Conservation (phyloP, 2,888 invertebrate species). For the Leucozona laternaria region DNA sequence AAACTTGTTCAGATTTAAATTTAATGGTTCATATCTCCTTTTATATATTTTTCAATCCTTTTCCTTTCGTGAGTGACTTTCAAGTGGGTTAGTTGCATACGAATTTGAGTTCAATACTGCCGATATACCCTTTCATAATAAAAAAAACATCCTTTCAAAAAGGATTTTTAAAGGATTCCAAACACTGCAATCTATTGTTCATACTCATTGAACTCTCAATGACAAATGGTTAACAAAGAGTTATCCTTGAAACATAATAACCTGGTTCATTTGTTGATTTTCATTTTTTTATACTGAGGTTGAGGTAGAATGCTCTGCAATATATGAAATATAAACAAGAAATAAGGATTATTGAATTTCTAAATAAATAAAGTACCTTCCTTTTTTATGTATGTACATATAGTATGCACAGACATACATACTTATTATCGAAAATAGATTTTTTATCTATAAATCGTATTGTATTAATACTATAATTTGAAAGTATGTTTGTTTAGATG, state of each 20-base stretch:
- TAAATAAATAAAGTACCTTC: no score
- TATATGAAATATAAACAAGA: neutral
- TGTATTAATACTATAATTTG: no score
- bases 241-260: neutral
- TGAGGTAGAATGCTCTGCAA: neutral
- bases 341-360: neutral
- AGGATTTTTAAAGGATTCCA: neutral
- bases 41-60: conserved; percentile 7
- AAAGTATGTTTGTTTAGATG: no score
- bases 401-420: no score
- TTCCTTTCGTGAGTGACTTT: neutral
- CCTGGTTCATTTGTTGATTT: neutral
- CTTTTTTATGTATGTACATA: no score
- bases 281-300: no score
- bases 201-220: conserved; percentile 10
- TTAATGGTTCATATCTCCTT: neutral
- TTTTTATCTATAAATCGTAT: no score
- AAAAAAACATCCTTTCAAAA: conserved; percentile 9
- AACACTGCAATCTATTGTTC: conserved; percentile 4
- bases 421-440: no score
- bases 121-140: neutral
- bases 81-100: neutral
- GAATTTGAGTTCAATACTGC: neutral
- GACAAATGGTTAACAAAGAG: neutral
- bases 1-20: conserved; percentile 1